A percentile compares a stretch with the other conserved stretches of the same genome.
phyloP scores from a whole-genome alignment of 2,113 vertebrate genomes.

The Steatornis caripensis region DNA sequence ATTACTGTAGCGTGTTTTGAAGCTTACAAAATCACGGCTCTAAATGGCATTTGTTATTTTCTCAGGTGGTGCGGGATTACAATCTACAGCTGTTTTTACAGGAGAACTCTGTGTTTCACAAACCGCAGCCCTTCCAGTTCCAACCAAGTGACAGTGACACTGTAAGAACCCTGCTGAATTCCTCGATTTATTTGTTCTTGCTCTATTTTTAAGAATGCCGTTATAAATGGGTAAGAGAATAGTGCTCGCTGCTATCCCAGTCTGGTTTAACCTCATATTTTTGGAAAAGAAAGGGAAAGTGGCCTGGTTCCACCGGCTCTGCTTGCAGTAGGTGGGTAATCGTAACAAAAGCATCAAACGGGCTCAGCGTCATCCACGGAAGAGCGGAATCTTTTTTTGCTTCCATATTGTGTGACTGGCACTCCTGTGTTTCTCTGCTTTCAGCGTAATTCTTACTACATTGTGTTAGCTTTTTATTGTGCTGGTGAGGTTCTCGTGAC shows the following conservation, averaged over 20 bases:
- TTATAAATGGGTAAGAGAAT: background rate
- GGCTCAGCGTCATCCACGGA: background rate
- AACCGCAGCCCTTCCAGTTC: constrained; percentile 93
- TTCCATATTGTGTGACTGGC: background rate
- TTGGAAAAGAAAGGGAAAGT: background rate
- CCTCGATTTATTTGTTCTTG: background rate
- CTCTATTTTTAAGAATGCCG: background rate
- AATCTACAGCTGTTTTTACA: constrained; percentile 95
- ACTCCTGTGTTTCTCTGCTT: background rate
- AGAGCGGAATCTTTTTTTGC: background rate
- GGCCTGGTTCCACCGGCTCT: background rate
- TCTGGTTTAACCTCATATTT: background rate
- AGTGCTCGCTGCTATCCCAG: background rate
- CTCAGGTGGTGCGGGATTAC: constrained; percentile 92
- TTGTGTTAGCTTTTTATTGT: background rate
- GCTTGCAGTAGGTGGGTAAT: background rate
- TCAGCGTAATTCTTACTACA: background rate
- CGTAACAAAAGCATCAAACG: background rate
- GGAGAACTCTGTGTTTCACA: constrained; percentile 93
- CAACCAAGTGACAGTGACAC: constrained; percentile 93
- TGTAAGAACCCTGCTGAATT: constrained; percentile 71
- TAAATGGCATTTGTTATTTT: background rate
- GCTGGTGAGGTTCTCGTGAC: background rate
- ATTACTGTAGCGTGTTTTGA: background rate
- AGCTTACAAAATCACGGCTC: accelerated